A percentile compares a stretch with the other conserved stretches of the same genome.
Evolutionary conservation across 2,797 vertebrate species (phyloP).

Genomic region (Gorsachius magnificus): DNA sequence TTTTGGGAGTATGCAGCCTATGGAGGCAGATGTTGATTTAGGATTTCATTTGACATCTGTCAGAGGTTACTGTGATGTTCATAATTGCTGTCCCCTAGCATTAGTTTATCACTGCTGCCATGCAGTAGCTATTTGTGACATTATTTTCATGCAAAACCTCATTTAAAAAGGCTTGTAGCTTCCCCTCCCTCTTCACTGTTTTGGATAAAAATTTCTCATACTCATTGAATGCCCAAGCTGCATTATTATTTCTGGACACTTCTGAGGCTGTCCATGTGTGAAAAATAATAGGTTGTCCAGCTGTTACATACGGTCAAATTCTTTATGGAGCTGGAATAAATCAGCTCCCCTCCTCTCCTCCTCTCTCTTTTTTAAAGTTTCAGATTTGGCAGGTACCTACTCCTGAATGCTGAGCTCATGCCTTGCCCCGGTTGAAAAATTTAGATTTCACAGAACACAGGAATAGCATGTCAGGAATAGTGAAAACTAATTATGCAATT

Average conservation of each 20-base stretch:
- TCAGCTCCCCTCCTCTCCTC: not conserved
- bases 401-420: not conserved
- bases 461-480: not conserved
- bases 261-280: not conserved
- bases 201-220: not conserved
- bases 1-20: not conserved
- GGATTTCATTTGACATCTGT: not conserved
- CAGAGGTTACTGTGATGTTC: not conserved
- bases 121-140: not conserved
- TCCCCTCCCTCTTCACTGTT: not conserved
- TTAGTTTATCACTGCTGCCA: not conserved
- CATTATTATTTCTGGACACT: not conserved
- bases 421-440: not conserved
- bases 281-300: constrained; percentile 8
- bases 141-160: not conserved
- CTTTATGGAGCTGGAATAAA: constrained; percentile 22
- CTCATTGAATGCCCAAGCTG: not conserved
- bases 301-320: constrained; percentile 15
- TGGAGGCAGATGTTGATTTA: not conserved
- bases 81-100: not conserved
- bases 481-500: not conserved
- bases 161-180: not conserved
- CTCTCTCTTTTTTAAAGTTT: not conserved
- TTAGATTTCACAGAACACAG: not conserved
- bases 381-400: not conserved